These are phyloP conservation scores for Notothenia rossii DNA, from an alignment of 2,113 vertebrate species.

Conservation along the genomic window DNA sequence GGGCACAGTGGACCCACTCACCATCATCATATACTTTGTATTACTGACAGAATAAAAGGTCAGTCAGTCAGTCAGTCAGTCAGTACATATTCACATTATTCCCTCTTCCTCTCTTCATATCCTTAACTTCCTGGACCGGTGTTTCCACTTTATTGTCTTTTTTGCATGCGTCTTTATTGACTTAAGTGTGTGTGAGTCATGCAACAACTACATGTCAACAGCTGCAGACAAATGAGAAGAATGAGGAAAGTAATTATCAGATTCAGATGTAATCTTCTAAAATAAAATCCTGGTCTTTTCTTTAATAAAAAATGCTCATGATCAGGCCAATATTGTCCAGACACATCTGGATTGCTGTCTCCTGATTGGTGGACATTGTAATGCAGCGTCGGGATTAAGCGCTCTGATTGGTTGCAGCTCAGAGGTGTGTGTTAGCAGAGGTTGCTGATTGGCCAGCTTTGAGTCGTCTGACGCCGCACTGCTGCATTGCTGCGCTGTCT, in stretches of 20 bases:
- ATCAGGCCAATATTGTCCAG: slow-evolving; percentile 20
- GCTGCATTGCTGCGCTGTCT: slow-evolving; percentile 64
- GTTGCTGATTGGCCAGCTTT: slow-evolving; percentile 50
- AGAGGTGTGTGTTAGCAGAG: slow-evolving; percentile 61
- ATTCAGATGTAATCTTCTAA: neutral
- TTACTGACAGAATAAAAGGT: slow-evolving; percentile 15
- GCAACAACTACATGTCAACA: slow-evolving; percentile 18
- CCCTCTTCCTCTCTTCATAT: slow-evolving; percentile 2
- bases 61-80: slow-evolving; percentile 50
- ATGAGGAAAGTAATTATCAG: neutral
- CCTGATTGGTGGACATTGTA: slow-evolving; percentile 52
- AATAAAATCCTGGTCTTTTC: neutral
- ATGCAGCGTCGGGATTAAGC: slow-evolving; percentile 11
- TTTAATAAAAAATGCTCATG: slow-evolving; percentile 14
- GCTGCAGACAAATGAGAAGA: slow-evolving; percentile 6
- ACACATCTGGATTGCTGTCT: slow-evolving; percentile 36
- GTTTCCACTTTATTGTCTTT: slow-evolving; percentile 8
- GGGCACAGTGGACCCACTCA: neutral
- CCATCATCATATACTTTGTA: neutral
- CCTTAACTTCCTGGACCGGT: neutral
- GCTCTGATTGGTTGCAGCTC: slow-evolving; percentile 45
- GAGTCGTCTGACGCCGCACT: slow-evolving; percentile 69
- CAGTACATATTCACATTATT: neutral
- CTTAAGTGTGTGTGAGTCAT: slow-evolving; percentile 4
- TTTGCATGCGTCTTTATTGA: neutral